Base-by-base conservation (phyloP, 2,888 invertebrate species). In the Troides helena region DNA sequence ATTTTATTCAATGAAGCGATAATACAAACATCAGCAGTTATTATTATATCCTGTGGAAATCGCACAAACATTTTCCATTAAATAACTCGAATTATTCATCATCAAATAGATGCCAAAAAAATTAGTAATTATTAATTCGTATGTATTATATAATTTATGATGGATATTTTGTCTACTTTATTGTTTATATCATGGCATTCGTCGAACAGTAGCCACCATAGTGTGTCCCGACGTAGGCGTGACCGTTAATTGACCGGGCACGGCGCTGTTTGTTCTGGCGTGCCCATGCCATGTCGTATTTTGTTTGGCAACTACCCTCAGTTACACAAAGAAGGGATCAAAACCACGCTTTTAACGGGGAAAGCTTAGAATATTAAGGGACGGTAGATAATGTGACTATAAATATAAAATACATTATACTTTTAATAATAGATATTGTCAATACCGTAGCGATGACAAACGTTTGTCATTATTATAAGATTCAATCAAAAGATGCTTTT, bases 251-350 rank as follows among this genome's bases (percentile, higher is more conserved):
- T 86, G 86, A 83, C 80, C 81, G 77, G 75, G 73, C 72, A 73
- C 75, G 77, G 77, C 79, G 68, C 66, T 86, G 85, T 89, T 87
- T 87, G 81, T 78, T 68, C 81, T 85, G 82, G 84, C 85, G 79
- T 50, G 62, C 59, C 69, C 58, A 46, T 14, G 46, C 50, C 36
- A 58, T 62, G 66, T 62, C 53, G 43, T 66, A 39, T 65, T 67
- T 21, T 68, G 70, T 70, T 70, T 70, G 62, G 36, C 50, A 25
- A 67, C 66, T 62, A 62, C 69, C 66, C 62, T 63, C 66, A 50
- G 63, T 56, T 21, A 58, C 18, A 58, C 59, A 67, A 67, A 63
- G 53, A 50, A 59, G 50, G 62, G 23, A 56, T 60, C 46, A 58
- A 46, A 70, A 50, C 59, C 50, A 63, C 68, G 53, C 62, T 14